Percentiles rank a stretch among this genome's conserved stretches.
These are phyloP conservation scores for Salvelinus sp. DNA, from an alignment of 2,113 vertebrate species.

Conservation along the genomic window DNA sequence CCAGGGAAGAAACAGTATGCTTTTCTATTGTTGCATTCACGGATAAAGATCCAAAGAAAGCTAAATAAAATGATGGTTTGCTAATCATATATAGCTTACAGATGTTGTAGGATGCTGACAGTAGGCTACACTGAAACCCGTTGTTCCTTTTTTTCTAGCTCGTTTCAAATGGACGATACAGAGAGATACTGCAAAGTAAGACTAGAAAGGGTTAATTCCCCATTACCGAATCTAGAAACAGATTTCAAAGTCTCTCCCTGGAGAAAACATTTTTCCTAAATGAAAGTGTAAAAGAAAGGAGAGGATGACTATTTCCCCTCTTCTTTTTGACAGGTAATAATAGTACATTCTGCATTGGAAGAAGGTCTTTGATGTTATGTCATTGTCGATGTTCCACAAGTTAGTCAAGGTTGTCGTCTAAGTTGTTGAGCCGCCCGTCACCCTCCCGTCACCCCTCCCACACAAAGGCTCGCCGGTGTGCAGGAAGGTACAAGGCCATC, in stretches of 20 bases:
- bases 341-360: constrained; percentile 29
- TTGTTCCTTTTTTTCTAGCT: constrained; percentile 11
- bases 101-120: constrained; percentile 24
- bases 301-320: neutral
- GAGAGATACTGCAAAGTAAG: constrained; percentile 8
- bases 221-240: neutral
- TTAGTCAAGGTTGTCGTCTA: constrained; percentile 5
- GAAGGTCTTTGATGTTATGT: constrained; percentile 26
- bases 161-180: constrained; percentile 23
- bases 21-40: neutral
- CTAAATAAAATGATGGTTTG: constrained; percentile 17
- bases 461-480: neutral
- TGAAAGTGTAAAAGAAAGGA: constrained; percentile 3
- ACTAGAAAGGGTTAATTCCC: neutral
- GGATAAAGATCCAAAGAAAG: constrained; percentile 18
- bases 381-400: constrained; percentile 27
- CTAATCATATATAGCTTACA: constrained; percentile 26
- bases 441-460: neutral
- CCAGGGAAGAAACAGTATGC: constrained; percentile 11
- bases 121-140: constrained; percentile 11
- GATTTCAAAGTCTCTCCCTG: neutral
- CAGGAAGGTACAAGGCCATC: constrained; percentile 6
- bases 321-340: constrained; percentile 3
- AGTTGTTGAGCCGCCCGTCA: neutral
- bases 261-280: neutral